phyloP scores from a whole-genome alignment of 2,888 invertebrate genomes.

The Hipparchia semele region DNA sequence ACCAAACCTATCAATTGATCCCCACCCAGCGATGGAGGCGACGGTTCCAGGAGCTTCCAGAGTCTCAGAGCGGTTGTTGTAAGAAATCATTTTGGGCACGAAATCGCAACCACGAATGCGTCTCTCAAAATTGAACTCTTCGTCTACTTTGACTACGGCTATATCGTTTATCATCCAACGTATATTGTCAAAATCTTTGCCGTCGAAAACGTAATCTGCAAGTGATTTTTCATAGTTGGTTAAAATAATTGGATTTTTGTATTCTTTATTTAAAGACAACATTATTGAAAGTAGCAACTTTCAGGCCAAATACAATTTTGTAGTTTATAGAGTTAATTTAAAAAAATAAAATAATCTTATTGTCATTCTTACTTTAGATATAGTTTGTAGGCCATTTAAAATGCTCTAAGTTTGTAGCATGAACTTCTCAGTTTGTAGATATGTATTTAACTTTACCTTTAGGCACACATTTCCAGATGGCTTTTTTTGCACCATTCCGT shows the following conservation, averaged over 20 bases:
- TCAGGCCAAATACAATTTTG: no score
- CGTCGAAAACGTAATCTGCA: conserved; percentile 66
- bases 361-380: not conserved
- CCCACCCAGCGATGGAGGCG: conserved; percentile 70
- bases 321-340: no score
- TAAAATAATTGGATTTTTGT: no score
- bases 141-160: conserved; percentile 70
- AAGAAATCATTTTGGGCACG: conserved; percentile 58
- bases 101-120: conserved; percentile 68
- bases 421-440: no score
- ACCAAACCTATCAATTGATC: conserved; percentile 52
- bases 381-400: no score
- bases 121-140: conserved; percentile 63
- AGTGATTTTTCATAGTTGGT: not conserved
- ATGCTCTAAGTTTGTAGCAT: no score
- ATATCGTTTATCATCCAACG: conserved; percentile 73
- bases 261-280: no score
- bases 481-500: conserved; percentile 65
- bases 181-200: conserved; percentile 65
- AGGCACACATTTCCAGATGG: conserved; percentile 73
- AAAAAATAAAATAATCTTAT: no score
- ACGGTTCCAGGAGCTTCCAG: conserved; percentile 53
- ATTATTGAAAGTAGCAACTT: no score
- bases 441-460: conserved; percentile 52
- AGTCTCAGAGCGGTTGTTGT: conserved; percentile 56